Conservation (phyloP, 2,888 invertebrate genomes). For the Ypsolopha sequella region DNA sequence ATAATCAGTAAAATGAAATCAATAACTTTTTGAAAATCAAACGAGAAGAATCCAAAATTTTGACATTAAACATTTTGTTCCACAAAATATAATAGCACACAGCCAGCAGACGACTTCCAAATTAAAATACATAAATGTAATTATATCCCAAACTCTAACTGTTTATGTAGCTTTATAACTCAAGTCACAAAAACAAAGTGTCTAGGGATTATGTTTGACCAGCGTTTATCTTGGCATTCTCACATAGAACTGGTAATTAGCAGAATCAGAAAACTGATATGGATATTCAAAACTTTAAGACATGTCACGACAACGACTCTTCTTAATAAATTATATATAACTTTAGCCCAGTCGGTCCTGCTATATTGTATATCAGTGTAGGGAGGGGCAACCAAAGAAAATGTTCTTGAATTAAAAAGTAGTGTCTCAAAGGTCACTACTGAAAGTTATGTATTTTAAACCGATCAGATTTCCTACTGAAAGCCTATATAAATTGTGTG, state of each 20-base stretch:
- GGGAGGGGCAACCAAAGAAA: slow-evolving; percentile 8
- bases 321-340: slow-evolving; percentile 2
- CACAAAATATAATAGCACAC: background rate
- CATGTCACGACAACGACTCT: background rate
- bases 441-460: too few species aligned
- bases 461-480: too few species aligned
- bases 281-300: slow-evolving; percentile 9
- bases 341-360: slow-evolving; percentile 6
- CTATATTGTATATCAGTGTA: slow-evolving; percentile 8
- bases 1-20: too few species aligned
- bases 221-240: background rate
- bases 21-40: too few species aligned
- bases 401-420: slow-evolving; percentile 2
- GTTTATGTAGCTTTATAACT: background rate
- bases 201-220: background rate
- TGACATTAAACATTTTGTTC: too few species aligned
- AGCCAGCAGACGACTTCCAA: background rate
- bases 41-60: too few species aligned
- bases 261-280: slow-evolving; percentile 6
- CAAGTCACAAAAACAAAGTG: too few species aligned
- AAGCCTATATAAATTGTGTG: too few species aligned
- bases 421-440: too few species aligned
- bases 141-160: background rate
- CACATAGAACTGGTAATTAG: background rate
- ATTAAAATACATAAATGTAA: background rate